Base-by-base conservation (phyloP, 2,797 vertebrate genomes). In the Sebastes matsubarae region DNA sequence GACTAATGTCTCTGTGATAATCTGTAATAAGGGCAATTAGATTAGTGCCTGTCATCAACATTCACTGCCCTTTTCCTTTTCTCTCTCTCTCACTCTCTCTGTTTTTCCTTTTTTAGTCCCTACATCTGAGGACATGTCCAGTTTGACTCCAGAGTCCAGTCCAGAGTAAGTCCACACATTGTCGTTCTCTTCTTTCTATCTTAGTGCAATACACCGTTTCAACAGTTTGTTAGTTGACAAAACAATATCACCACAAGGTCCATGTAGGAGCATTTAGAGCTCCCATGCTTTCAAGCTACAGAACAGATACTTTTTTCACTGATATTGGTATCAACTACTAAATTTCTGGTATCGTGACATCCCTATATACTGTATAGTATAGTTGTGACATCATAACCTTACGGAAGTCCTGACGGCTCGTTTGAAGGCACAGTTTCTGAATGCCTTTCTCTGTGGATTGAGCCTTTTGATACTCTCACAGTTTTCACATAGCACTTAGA, bases 81-180 rank as follows among this genome's bases (percentile, higher is more conserved):
- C 14, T 46, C 8, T 66, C 30, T 75, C 30, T 70, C 38, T 12
- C 34, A 6, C 27, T 71, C 11, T 46, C 13, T 69, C 30, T 81
- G 1, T 69, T 7, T 75, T 18, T 59, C 14, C 38, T 67, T 57
- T 68, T 81, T 79, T 68, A 97, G 97, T 98, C 74, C 97, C 97
- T 27, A 98, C 97, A 24, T 97, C 97, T 6, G 97, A 98, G 88
- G 97, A 98, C 94, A 98, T 98, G 97, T 98, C 97, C 88, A 98
- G 97, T 89, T 94, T 98, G 84, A 98, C 97, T 12, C 97, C 97
- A 82, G 97, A 98, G 88, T 98, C 97, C 72, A 98, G 97, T 87
- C 97, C 97, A 78, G 97, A 98, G 97, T 98, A 89, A 97, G 97
- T 96, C 36, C 29, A 18, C 34, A 30, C 25, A 16, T 6, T 30